phyloP scores from a whole-genome alignment of 2,797 vertebrate genomes.

The Scarus forsteni region DNA sequence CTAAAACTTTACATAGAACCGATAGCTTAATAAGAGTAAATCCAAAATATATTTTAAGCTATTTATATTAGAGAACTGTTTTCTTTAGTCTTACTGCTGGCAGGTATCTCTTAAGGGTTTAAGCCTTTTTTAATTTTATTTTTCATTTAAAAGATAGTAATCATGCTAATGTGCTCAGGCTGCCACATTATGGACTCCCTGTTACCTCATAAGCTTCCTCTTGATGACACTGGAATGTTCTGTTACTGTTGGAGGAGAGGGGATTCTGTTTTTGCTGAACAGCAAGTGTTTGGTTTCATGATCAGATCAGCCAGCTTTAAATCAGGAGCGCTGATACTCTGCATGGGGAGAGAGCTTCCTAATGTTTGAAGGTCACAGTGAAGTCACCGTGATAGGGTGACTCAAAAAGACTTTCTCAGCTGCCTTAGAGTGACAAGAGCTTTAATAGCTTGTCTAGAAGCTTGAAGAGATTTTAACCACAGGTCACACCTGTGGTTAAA shows the following conservation, averaged over 20 bases:
- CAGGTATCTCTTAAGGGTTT: not conserved
- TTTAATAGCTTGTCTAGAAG: too few species aligned
- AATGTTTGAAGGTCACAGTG: slow-evolving; percentile 60
- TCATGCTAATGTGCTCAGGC: not conserved
- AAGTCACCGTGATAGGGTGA: slow-evolving; percentile 35
- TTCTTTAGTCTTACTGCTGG: not conserved
- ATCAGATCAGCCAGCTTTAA: slow-evolving; percentile 70
- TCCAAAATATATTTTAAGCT: not conserved
- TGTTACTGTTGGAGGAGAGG: slow-evolving; percentile 32
- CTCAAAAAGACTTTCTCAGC: slow-evolving; percentile 34
- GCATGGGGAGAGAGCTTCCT: slow-evolving; percentile 35
- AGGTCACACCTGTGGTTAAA: too few species aligned
- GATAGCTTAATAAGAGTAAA: not conserved
- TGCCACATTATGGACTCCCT: slow-evolving; percentile 12
- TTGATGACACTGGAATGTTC: slow-evolving; percentile 15
- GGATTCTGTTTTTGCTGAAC: slow-evolving; percentile 71
- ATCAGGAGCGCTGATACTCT: slow-evolving; percentile 67
- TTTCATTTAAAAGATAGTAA: not conserved
- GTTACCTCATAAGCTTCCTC: slow-evolving; percentile 25
- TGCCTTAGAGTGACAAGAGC: not conserved
- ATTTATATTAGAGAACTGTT: not conserved
- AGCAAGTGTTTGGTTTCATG: slow-evolving; percentile 74
- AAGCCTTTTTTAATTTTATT: not conserved
- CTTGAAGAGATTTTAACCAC: too few species aligned
- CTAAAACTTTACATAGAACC: not conserved